phyloP scores from a whole-genome alignment of 2,888 invertebrate genomes.

The Spodoptera littoralis region DNA sequence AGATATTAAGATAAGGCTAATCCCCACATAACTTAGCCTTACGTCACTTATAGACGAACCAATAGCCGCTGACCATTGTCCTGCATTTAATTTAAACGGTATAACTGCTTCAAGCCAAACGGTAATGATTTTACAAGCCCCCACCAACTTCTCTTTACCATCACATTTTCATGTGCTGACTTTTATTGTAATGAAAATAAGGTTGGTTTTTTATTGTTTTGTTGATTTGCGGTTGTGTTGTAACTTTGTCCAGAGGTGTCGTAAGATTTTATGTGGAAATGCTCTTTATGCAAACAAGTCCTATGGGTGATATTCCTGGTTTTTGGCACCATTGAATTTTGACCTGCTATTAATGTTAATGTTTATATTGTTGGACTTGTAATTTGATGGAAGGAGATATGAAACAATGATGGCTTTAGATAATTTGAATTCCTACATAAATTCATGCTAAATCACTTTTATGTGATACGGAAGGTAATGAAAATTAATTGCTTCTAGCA shows the following conservation, averaged over 20 bases:
- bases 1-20: conserved; percentile 88
- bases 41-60: conserved; percentile 79
- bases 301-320: conserved; percentile 84
- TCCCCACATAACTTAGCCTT: conserved; percentile 88
- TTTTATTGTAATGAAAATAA: conserved; percentile 42
- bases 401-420: conserved; percentile 32
- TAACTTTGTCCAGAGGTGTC: conserved; percentile 72
- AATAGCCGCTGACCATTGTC: conserved; percentile 85
- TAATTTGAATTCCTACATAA: conserved; percentile 27
- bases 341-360: conserved; percentile 72
- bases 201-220: conserved; percentile 46
- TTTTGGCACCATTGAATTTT: conserved; percentile 84
- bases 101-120: conserved; percentile 63
- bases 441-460: conserved; percentile 2
- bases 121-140: conserved; percentile 83
- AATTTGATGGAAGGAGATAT: conserved; percentile 52
- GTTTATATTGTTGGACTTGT: conserved; percentile 53
- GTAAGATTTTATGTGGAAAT: conserved; percentile 86
- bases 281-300: conserved; percentile 86
- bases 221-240: conserved; percentile 8
- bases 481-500: too few relatives aligned
- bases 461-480: too few relatives aligned
- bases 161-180: conserved; percentile 10
- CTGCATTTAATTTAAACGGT: conserved; percentile 87
- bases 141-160: conserved; percentile 42